phyloP scores from a whole-genome alignment of 2,797 vertebrate species.

The Serranus cabrilla region DNA sequence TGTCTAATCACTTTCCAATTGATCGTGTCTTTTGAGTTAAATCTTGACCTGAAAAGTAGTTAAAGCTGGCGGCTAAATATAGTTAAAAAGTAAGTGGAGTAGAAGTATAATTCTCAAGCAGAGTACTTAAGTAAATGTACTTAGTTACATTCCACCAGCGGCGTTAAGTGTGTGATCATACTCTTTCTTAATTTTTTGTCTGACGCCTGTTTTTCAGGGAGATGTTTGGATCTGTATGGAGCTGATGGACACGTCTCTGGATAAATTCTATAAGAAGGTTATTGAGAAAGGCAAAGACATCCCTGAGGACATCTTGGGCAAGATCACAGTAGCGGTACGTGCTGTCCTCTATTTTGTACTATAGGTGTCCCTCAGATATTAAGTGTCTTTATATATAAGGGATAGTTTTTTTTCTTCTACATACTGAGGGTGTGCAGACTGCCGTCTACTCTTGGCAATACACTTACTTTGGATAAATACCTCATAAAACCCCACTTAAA shows the following conservation, averaged over 20 bases:
- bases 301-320: slow-evolving; percentile 98
- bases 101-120: too few relatives aligned
- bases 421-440: too few relatives aligned
- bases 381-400: background rate
- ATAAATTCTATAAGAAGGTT: slow-evolving; percentile 99
- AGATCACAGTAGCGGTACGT: slow-evolving; percentile 98
- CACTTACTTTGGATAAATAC: too few relatives aligned
- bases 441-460: too few relatives aligned
- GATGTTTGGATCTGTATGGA: slow-evolving; percentile 99
- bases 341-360: background rate
- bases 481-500: too few relatives aligned
- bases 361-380: background rate
- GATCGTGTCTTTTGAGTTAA: too few relatives aligned
- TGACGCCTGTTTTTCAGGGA: slow-evolving; percentile 82
- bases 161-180: background rate
- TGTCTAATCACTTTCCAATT: too few relatives aligned
- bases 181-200: background rate
- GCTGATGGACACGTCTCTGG: slow-evolving; percentile 98
- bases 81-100: too few relatives aligned
- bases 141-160: background rate
- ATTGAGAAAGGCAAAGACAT: slow-evolving; percentile 95
- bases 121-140: too few relatives aligned
- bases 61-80: too few relatives aligned
- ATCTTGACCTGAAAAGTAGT: too few relatives aligned
- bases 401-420: too few relatives aligned